Evolutionary conservation across 2,113 vertebrate genomes (phyloP).

Genomic region (Perca flavescens): DNA sequence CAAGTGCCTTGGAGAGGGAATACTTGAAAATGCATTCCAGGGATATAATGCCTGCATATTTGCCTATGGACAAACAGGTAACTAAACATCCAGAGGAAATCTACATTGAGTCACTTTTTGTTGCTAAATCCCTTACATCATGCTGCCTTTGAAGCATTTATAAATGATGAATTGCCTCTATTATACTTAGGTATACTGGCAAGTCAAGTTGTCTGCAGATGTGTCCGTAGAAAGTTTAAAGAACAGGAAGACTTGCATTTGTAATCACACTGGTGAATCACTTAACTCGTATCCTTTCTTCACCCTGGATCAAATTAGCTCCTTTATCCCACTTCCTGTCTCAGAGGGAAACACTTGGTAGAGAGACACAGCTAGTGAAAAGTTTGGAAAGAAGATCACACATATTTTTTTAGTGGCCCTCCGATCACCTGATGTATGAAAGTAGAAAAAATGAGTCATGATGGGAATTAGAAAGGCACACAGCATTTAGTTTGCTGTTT

Average conservation of each 20-base stretch:
- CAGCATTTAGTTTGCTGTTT: background rate
- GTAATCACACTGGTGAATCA: slow-evolving; percentile 64
- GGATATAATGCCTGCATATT: slow-evolving; percentile 99
- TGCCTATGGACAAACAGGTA: slow-evolving; percentile 99
- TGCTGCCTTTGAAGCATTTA: background rate
- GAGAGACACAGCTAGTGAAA: slow-evolving; percentile 31
- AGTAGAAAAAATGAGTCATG: background rate
- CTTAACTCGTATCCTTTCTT: slow-evolving; percentile 54
- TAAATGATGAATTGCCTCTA: background rate
- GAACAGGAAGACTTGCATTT: slow-evolving; percentile 69
- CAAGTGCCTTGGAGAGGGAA: slow-evolving; percentile 99
- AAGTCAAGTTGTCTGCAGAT: slow-evolving; percentile 33
- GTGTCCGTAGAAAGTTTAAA: slow-evolving; percentile 41
- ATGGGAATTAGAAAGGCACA: background rate
- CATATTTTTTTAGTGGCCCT: slow-evolving; percentile 2
- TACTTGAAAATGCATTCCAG: slow-evolving; percentile 99
- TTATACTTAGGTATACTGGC: slow-evolving; percentile 28
- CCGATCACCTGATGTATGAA: background rate
- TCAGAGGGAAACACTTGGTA: slow-evolving; percentile 1
- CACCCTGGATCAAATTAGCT: slow-evolving; percentile 32
- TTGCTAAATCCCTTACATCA: slow-evolving; percentile 7
- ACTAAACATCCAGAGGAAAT: slow-evolving; percentile 43
- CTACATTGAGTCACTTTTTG: background rate
- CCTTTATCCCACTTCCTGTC: slow-evolving; percentile 54
- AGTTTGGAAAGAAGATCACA: background rate